Conservation (phyloP, 2,888 invertebrate genomes). For the Baronia brevicornis region DNA sequence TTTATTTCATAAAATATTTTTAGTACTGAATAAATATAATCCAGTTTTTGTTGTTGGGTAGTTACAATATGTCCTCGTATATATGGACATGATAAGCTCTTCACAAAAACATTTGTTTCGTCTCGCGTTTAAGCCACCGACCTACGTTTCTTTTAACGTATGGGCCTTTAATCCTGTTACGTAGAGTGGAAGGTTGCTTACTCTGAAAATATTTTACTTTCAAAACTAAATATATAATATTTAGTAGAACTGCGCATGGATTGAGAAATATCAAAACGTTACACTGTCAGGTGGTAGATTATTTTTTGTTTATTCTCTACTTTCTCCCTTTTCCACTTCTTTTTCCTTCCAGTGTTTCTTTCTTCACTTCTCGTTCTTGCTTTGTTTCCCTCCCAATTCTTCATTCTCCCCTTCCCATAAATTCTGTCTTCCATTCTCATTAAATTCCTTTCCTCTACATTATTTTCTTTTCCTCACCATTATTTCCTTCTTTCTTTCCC, state of each 20-base stretch:
- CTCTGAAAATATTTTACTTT: constrained; percentile 1
- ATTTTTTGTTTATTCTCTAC: no score
- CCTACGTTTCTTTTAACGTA: constrained; percentile 7
- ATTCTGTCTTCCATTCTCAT: no score
- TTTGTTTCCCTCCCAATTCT: no score
- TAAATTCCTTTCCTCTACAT: no score
- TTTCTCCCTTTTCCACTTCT: no score
- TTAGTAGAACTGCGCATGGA: constrained; percentile 4
- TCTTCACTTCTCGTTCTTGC: no score
- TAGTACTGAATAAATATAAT: constrained; percentile 3
- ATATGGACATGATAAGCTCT: constrained; percentile 2
- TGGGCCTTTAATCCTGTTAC: constrained; percentile 11
- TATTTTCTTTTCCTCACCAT: no score
- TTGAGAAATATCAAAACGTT: no score
- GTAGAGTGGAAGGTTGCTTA: constrained; percentile 7
- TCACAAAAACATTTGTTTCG: constrained; percentile 6
- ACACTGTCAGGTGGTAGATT: no score
- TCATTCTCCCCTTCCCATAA: no score
- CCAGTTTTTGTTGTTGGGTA: constrained; percentile 2
- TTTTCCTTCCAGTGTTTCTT: no score
- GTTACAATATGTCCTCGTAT: constrained; percentile 8
- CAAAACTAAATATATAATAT: background rate
- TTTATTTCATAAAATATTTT: background rate
- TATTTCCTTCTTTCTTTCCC: no score
- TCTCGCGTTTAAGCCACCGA: background rate